Evolutionary conservation across 2,888 invertebrate genomes (phyloP).

Genomic region (Troilus luridus): DNA sequence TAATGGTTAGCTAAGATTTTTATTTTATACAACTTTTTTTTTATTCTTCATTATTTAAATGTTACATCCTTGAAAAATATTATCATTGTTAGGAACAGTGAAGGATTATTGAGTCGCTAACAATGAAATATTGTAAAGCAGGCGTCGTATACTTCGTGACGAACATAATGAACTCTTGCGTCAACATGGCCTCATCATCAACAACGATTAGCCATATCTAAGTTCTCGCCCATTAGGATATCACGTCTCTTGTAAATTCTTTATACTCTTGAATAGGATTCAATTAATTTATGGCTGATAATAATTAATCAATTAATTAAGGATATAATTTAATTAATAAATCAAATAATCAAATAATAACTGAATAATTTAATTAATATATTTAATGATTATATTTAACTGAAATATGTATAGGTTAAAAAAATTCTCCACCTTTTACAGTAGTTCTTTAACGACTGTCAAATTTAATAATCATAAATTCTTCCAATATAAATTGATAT

Average conservation of each 20-base stretch:
- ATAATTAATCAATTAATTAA: no score
- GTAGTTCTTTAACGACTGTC: not conserved
- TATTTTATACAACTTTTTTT: no score
- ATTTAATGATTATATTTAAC: not conserved
- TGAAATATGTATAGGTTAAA: not conserved
- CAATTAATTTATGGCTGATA: not conserved
- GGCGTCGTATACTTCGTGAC: constrained; percentile 32
- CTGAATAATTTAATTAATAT: no score
- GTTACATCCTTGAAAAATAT: not conserved
- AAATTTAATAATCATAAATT: no score
- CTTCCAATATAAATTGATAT: no score
- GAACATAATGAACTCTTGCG: constrained; percentile 13
- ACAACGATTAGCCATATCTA: not conserved
- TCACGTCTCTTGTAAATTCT: not conserved
- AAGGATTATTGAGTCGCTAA: not conserved
- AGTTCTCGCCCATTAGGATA: not conserved
- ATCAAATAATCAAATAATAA: no score
- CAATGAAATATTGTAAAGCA: constrained; percentile 22
- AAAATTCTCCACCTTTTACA: not conserved
- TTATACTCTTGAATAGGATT: not conserved
- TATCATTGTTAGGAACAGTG: not conserved
- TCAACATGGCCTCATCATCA: not conserved
- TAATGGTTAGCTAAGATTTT: no score
- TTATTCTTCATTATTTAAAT: not conserved
- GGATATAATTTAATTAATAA: no score